These are phyloP conservation scores for Ceratoteleas bidentatus DNA, from an alignment of 1,140 invertebrate genomes.

Conservation along the genomic window DNA sequence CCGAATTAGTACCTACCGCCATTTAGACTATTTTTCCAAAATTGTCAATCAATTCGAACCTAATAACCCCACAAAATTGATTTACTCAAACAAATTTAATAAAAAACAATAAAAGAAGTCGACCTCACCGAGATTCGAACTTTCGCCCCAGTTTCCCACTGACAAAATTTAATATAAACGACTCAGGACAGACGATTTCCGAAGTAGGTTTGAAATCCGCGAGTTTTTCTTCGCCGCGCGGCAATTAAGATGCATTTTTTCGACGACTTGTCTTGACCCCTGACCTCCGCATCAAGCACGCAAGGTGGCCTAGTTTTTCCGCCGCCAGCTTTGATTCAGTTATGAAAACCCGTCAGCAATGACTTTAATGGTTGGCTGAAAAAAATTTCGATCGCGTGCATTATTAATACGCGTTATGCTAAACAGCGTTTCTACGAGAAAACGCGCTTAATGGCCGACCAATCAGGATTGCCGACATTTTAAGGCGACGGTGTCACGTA, in stretches of 20 bases:
- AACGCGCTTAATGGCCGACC: conserved; percentile 21
- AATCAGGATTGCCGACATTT: conserved; percentile 15
- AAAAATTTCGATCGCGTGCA: conserved; percentile 51
- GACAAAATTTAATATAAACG: no score
- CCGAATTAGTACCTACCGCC: no score
- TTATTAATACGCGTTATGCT: conserved; percentile 46
- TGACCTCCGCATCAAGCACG: conserved; percentile 31
- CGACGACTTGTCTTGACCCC: conserved; percentile 40
- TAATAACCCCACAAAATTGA: no score
- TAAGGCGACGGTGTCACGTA: conserved; percentile 21
- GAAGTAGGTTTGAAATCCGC: no score
- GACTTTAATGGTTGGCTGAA: conserved; percentile 40
- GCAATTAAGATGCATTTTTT: conserved; percentile 23
- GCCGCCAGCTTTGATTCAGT: conserved; percentile 15
- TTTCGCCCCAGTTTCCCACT: no score
- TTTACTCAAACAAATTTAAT: no score
- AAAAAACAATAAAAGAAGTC: no score
- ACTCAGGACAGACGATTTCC: no score
- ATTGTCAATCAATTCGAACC: no score
- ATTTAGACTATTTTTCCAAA: no score
- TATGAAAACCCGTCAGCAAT: conserved; percentile 59
- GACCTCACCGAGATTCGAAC: no score
- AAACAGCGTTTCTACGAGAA: conserved; percentile 13
- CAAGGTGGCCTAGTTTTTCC: conserved; percentile 55
- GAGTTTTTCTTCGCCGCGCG: no score